Evolutionary conservation across 2,888 invertebrate genomes (phyloP).

Genomic region (Stenotaenia linearis): DNA sequence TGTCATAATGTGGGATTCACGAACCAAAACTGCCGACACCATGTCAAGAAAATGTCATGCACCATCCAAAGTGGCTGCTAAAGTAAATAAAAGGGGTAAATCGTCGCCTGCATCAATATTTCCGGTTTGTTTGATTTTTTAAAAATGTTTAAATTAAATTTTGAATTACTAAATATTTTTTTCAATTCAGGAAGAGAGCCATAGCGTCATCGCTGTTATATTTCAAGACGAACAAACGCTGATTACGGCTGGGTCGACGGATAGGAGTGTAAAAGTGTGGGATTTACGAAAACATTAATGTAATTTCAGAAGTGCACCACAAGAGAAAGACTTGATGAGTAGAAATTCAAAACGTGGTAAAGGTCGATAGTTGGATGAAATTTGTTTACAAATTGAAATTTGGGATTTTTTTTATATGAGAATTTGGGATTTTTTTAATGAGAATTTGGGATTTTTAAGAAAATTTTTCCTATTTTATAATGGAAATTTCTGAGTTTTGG

Average conservation of each 20-base stretch:
- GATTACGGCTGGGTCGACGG: constrained; percentile 78
- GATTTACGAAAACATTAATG: neutral
- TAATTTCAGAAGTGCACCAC: neutral
- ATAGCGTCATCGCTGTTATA: constrained; percentile 68
- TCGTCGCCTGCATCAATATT: neutral
- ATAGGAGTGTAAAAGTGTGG: constrained; percentile 56
- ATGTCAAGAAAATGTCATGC: neutral
- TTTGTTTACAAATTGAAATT: no score
- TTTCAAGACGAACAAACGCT: constrained; percentile 74
- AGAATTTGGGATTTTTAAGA: no score
- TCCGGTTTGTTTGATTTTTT: no score
- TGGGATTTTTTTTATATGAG: no score
- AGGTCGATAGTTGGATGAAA: neutral
- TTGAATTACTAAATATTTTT: no score
- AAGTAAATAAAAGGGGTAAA: neutral
- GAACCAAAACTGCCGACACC: neutral
- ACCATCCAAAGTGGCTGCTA: neutral
- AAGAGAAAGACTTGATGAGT: neutral
- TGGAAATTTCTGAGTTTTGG: no score
- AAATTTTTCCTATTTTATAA: no score
- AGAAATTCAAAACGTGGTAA: neutral
- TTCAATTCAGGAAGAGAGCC: constrained; percentile 30
- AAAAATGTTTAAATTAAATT: no score
- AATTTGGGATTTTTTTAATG: no score
- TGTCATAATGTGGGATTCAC: neutral